Base-by-base conservation (phyloP, 2,888 invertebrate genomes). In the Melieria crassipennis region DNA sequence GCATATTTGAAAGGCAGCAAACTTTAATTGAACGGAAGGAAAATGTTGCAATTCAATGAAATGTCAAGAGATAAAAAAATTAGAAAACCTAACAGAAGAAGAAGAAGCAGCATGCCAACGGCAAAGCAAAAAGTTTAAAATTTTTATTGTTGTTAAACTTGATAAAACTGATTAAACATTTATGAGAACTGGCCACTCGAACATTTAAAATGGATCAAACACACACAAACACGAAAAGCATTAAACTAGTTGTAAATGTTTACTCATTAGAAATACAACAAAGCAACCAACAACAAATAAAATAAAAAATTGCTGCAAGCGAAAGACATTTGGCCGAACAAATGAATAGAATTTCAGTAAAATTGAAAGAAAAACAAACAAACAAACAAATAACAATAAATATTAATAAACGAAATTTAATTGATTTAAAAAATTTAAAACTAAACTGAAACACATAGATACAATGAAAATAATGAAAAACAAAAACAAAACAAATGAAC, bases 281-380 rank as follows among this genome's bases (percentile, higher is more conserved):
- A 61, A 46, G 13, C 16, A 46, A 13, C 11, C 11, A 45, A 62
- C 43, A 56, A 63, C 61, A 30, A 30, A 30, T 30, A 30, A 61
- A 42, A 61, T 69, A 55, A 47, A 55, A 46, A 30, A 56, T 55
- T 62, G 13, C 13, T 52, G 52, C 52, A 52, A 69, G 55, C 56
- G 62, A 68, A 46, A 52, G 11, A 13, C 52, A 52, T 52, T 52
- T 52, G 50, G 45, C 13, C 43, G 7, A 69, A 16, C 55, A 62
- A 46, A 16, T 63, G 62, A 46, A 56, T 13, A 46, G 30, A 30
- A 30, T 30, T 30, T 30, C 30, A 30, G 30, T 30, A 30, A 7
- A 69, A 61, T 69, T 63, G 46, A 69, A 62, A 47, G 16, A 47
- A 43, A 61, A 69, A 62, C 45, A 45, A 56, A 52, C 10, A 30